Evolutionary conservation across 2,113 vertebrate genomes (phyloP).

Genomic region (Sinocyclocheilus rhinocerous): DNA sequence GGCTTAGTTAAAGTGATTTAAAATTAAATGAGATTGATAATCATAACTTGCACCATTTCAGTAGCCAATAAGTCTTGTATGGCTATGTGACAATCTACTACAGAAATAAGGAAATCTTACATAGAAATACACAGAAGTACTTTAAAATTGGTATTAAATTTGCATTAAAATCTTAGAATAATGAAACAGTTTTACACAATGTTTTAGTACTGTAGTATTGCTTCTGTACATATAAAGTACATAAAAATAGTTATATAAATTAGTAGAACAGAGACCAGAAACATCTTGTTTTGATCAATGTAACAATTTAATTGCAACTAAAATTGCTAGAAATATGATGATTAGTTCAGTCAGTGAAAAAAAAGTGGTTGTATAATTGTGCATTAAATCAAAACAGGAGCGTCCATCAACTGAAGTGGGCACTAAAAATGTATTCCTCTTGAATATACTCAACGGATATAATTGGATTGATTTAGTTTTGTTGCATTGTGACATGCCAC

Average conservation of each 20-base stretch:
- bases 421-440: background rate
- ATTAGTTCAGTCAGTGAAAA: background rate
- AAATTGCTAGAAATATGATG: background rate
- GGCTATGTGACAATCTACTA: too few species aligned
- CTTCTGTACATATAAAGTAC: background rate
- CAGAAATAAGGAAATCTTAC: too few species aligned
- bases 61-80: too few species aligned
- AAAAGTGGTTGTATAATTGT: background rate
- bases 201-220: too few species aligned
- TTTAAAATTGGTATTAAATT: too few species aligned
- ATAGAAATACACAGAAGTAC: too few species aligned
- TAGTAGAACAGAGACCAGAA: background rate
- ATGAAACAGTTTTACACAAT: too few species aligned
- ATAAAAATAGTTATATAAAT: background rate
- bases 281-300: background rate
- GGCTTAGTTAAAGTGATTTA: too few species aligned
- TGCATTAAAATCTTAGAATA: too few species aligned
- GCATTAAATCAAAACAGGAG: background rate
- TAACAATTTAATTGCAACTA: background rate
- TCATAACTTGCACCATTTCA: too few species aligned
- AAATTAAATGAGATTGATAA: too few species aligned
- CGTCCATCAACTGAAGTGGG: background rate
- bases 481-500: background rate
- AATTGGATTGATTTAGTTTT: constrained; percentile 7
- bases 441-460: background rate